A percentile compares a stretch with the other conserved stretches of the same genome.
Evolutionary conservation across 2,888 invertebrate species (phyloP).

Genomic region (Drosophila fungiperda): DNA sequence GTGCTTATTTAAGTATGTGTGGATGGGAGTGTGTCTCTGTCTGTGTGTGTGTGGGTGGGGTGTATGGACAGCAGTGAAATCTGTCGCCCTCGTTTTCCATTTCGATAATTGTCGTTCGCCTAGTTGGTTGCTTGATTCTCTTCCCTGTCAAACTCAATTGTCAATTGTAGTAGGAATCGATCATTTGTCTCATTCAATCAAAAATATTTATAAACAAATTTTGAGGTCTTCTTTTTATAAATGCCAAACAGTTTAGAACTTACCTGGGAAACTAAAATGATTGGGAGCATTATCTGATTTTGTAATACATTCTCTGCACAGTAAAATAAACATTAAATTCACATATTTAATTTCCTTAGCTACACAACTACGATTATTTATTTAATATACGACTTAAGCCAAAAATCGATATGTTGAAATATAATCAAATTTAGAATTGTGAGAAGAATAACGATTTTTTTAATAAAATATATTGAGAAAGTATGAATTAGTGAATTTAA

Average conservation of each 20-base stretch:
- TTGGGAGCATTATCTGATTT: background rate
- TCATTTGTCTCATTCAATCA: conserved; percentile 1
- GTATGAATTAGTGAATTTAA: background rate
- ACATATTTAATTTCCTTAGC: background rate
- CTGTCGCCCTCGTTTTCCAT: conserved; percentile 54
- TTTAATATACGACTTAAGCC: background rate
- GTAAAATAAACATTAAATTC: background rate
- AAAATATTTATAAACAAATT: background rate
- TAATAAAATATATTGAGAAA: background rate
- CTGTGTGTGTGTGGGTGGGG: conserved; percentile 4
- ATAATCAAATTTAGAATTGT: background rate
- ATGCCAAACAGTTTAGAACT: background rate
- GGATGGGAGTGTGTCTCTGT: conserved; percentile 1
- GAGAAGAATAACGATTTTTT: background rate
- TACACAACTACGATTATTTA: background rate
- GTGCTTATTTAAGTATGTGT: conserved; percentile 15
- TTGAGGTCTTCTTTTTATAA: rapidly evolving
- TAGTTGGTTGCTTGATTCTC: conserved; percentile 49
- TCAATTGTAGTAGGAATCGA: background rate
- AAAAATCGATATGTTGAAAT: background rate
- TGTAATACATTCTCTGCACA: background rate
- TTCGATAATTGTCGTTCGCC: conserved; percentile 67
- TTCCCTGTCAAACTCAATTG: conserved; percentile 1
- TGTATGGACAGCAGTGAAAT: conserved; percentile 32
- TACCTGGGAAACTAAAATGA: background rate